Evolutionary conservation across 2,113 vertebrate species (phyloP), one percentile per base, ranked within the genome.

Genomic region (Eleginops maclovinus): DNA sequence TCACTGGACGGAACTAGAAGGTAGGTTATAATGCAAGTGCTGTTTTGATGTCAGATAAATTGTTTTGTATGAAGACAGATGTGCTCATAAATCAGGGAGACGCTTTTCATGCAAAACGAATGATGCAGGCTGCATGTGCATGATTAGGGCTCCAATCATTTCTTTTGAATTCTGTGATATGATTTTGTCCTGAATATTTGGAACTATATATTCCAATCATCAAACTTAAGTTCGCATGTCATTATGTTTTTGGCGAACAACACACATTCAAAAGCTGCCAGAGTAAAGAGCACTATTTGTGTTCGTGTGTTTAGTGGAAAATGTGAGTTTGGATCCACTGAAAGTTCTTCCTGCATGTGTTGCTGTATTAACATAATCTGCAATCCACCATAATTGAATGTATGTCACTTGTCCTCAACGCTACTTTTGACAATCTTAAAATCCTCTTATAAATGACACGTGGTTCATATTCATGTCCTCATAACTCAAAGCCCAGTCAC

Each of bases 401-500:
- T 2, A 6, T 36, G 21, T 19, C 21, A 40, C n/a, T 3, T 11
- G 10, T 31, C 17, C 19, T 24, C 43, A 15, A 22, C 14, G 28
- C 31, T 44, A 43, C 58, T 67, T 72, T 49, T 28, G 9, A 60
- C 47, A 31, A 43, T 78, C 75, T 36, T 50, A 64, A 70, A 87
- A 74, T 44, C 47, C 19, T 47, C 36, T 63, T 54, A 22, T 85
- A 72, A 85, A 75, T 46, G 85, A 82, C 89, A 88, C 87, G 87
- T 89, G 87, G 79, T 84, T 60, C 71, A 43, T 72, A 79, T 75
- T 61, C 87, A 36, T 36, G 84, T 60, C 77, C 77, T 47, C 80
- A 81, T 84, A 87, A 87, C 67, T 87, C 84, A 79, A 59, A 77
- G 78, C 40, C 16, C 68, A 43, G 89, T 87, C 86, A 80, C 53